Conservation (phyloP, 1,140 invertebrate genomes). For the Asobara japonica region DNA sequence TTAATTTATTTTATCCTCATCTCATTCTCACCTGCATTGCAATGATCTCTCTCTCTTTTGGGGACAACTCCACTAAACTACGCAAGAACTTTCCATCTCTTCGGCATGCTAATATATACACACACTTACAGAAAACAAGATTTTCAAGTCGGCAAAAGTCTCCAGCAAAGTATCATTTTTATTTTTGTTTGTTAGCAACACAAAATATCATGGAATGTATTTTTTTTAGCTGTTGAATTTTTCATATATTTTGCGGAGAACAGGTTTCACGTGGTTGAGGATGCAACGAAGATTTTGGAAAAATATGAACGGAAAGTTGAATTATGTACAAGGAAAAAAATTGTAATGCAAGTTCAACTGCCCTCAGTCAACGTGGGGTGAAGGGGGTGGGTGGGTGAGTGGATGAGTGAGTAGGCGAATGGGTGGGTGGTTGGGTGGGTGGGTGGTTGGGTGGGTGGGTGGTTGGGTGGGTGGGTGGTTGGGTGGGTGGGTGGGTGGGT, state of each 20-base stretch:
- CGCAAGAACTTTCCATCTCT: conserved; percentile 11
- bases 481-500: too few species aligned
- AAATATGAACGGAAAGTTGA: too few species aligned
- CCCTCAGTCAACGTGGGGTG: too few species aligned
- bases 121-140: not conserved
- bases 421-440: too few species aligned
- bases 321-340: too few species aligned
- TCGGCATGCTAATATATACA: not conserved
- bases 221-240: not conserved
- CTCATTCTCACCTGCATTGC: not conserved
- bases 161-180: not conserved
- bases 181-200: not conserved
- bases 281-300: too few species aligned
- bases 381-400: too few species aligned
- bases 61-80: not conserved
- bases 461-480: too few species aligned
- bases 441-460: too few species aligned
- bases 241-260: not conserved
- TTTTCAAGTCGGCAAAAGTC: conserved; percentile 4
- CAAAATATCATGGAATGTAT: not conserved
- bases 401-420: too few species aligned
- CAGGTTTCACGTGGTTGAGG: not conserved
- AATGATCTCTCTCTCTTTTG: not conserved
- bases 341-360: too few species aligned
- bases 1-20: not conserved